Evolutionary conservation across 2,113 vertebrate species (phyloP).

Genomic region (Leucopsar rothschildi): DNA sequence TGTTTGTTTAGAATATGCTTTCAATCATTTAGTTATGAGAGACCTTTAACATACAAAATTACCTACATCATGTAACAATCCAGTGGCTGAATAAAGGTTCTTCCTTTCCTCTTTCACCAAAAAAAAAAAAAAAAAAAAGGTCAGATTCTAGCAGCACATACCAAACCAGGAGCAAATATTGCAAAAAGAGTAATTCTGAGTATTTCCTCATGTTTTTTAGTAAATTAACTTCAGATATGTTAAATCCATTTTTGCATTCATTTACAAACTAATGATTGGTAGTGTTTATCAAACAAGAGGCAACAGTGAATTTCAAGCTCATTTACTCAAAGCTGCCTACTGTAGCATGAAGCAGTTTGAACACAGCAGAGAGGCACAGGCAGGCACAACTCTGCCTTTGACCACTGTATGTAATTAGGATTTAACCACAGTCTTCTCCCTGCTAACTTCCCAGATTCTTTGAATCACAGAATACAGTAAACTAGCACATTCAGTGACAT

Average conservation of each 20-base stretch:
- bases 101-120: neutral
- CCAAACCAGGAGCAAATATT: neutral
- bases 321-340: neutral
- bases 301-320: neutral
- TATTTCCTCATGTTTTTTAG: neutral
- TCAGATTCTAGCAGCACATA: neutral
- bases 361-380: neutral
- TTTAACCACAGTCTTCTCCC: neutral
- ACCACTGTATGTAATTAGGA: neutral
- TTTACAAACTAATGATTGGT: neutral
- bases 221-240: neutral
- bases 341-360: neutral
- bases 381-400: neutral
- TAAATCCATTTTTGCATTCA: neutral
- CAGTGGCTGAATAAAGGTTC: neutral
- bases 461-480: constrained; percentile 6
- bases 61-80: neutral
- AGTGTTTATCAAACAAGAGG: neutral
- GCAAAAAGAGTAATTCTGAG: neutral
- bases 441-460: neutral
- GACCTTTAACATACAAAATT: neutral
- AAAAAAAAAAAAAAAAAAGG: neutral
- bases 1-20: neutral
- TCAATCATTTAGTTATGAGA: neutral
- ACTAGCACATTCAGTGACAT: neutral